phyloP scores from a whole-genome alignment of 2,113 vertebrate genomes.

The Jacana jacana region DNA sequence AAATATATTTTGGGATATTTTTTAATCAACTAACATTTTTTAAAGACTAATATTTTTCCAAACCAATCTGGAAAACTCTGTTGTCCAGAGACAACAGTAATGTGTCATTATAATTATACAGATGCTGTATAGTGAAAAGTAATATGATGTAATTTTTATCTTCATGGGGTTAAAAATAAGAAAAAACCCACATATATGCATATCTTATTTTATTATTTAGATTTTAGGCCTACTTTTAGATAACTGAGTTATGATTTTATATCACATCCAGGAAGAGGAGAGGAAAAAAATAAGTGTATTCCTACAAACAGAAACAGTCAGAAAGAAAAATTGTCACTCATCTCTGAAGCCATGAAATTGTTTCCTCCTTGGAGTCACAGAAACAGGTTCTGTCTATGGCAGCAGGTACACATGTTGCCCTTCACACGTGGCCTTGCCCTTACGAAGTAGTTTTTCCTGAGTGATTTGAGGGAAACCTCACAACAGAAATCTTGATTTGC shows the following conservation, averaged over 20 bases:
- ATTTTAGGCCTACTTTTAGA: not conserved
- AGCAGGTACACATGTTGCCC: not conserved
- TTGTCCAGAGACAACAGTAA: not conserved
- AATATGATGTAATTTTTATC: not conserved
- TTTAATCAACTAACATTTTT: not conserved
- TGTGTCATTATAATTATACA: not conserved
- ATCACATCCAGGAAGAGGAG: not conserved
- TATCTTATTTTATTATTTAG: not conserved
- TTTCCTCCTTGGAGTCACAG: not conserved
- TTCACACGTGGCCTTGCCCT: not conserved
- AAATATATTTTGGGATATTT: not conserved
- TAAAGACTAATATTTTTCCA: not conserved
- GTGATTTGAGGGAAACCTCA: not conserved
- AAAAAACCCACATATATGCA: not conserved
- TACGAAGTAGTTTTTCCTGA: not conserved
- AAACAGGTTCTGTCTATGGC: not conserved
- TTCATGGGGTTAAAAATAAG: not conserved
- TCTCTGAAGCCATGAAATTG: not conserved
- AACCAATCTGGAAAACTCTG: too few relatives aligned
- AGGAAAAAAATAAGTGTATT: not conserved
- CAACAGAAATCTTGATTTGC: not conserved
- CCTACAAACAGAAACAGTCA: not conserved
- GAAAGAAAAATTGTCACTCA: accelerated
- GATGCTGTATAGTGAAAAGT: not conserved
- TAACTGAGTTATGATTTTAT: not conserved